Conservation (phyloP, 23 tunicate species). For the Trididemnum clinides region DNA sequence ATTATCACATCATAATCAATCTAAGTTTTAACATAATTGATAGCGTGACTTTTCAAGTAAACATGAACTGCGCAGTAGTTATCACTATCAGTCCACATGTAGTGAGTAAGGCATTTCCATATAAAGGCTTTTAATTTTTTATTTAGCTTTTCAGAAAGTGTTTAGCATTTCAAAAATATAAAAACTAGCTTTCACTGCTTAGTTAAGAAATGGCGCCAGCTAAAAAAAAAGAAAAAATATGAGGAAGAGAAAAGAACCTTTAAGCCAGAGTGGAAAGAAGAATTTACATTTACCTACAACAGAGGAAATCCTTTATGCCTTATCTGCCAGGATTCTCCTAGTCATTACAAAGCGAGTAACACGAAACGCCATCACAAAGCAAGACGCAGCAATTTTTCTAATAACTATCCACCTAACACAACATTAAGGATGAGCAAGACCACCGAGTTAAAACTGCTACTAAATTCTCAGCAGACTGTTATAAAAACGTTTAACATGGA, state of each 20-base stretch:
- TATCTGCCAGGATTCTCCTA: conserved; percentile 53
- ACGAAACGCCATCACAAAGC: conserved; percentile 58
- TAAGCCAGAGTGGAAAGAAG: conserved; percentile 51
- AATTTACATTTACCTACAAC: conserved; percentile 36
- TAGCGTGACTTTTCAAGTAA: background rate
- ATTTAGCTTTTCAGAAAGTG: background rate
- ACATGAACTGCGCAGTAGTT: background rate
- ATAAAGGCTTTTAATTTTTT: background rate
- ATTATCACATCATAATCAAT: background rate
- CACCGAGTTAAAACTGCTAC: conserved; percentile 33
- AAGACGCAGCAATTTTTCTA: conserved; percentile 46
- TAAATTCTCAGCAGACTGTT: conserved; percentile 43
- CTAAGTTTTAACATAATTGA: background rate
- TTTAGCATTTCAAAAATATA: background rate
- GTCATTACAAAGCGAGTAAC: conserved; percentile 52
- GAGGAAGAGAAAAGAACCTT: conserved; percentile 54
- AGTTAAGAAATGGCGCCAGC: conserved; percentile 34
- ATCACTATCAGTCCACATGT: background rate
- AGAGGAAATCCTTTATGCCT: conserved; percentile 54
- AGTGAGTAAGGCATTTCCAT: background rate
- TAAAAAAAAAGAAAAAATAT: conserved; percentile 47
- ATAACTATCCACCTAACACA: conserved; percentile 51
- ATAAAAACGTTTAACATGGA: conserved; percentile 46
- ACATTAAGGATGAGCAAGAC: conserved; percentile 41
- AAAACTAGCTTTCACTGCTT: background rate